A percentile compares a stretch with the other conserved stretches of the same genome.
Evolutionary conservation across 2,113 vertebrate genomes (phyloP).

Genomic region (Oceanites oceanicus): DNA sequence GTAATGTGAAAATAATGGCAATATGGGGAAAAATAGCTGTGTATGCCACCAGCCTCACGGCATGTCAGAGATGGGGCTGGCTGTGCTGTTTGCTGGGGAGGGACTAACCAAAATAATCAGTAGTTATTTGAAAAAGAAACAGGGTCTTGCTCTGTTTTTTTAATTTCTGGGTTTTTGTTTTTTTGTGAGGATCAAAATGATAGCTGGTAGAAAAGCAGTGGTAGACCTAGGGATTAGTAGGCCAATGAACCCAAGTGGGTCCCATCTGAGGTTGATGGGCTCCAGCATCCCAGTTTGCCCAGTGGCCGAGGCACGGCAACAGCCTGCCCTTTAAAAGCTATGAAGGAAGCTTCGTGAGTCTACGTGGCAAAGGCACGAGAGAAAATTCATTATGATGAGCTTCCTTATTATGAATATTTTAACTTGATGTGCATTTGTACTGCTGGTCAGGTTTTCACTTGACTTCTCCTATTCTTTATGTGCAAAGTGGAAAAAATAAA

Average conservation of each 20-base stretch:
- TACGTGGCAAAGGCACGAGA: not conserved
- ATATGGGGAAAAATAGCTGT: not conserved
- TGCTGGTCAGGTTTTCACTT: not conserved
- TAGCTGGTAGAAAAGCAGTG: not conserved
- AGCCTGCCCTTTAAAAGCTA: not conserved
- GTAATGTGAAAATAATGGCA: not conserved
- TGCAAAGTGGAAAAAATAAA: not conserved
- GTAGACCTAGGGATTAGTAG: not conserved
- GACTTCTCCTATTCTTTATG: not conserved
- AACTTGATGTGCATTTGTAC: not conserved
- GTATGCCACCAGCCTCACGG: rapidly evolving
- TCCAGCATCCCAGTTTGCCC: not conserved
- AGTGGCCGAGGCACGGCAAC: too few species aligned
- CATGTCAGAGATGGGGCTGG: not conserved
- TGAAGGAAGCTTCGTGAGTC: not conserved
- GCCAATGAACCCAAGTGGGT: not conserved
- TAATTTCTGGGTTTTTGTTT: not conserved
- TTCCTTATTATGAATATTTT: not conserved
- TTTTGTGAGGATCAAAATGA: not conserved
- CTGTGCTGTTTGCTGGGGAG: not conserved
- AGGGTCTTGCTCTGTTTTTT: not conserved
- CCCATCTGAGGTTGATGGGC: too few species aligned
- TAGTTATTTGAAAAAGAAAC: not conserved
- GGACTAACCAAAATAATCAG: not conserved
- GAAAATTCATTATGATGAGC: not conserved